Evolutionary conservation across 1,140 invertebrate species (phyloP), one percentile per base, ranked within the genome.

Genomic region (Tetramorium alpestre): DNA sequence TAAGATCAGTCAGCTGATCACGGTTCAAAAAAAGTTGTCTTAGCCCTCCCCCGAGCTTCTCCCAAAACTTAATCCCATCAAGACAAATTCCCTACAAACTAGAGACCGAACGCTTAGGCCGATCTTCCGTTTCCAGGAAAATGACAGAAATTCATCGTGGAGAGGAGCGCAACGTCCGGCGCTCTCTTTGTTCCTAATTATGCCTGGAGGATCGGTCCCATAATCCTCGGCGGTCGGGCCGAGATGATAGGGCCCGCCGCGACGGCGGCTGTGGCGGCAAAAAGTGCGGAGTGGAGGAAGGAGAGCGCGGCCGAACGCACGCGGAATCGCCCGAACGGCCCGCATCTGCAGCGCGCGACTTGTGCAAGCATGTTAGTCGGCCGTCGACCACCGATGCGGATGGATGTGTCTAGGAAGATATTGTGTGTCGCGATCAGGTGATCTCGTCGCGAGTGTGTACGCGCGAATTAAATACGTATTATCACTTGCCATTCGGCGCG

Each of bases 111-210:
- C 6, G 25, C 16, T 7, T 49, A 38, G 41, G 8, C 22, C 7
- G 18, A n/a, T 67, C 64, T n/a, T 11, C 13, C 38, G 38, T 58
- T 76, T 69, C 13, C 33, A 54, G 22, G 13, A 67, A 80, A 69
- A 22, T 54, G 77, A 54, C 64, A 56, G 41, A 72, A 82, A 58
- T 73, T 58, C 25, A 82, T 47, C 33, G 18, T 18, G 22, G 18
- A 11, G 18, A 82, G 38, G 41, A 60, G 41, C 38, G 16, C 38
- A 44, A 69, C 65, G 41, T 58, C 67, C 80, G 67, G 80, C 54
- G 54, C 41, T 73, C 41, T 70, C 80, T 84, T 84, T 84, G 80
- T 84, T 84, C 69, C 54, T 84, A 84, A 84, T 84, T 84, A 84
- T 22, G 69, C 41, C 56, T 62, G 80, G 41, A 41, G 67, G 38